These are phyloP conservation scores for Pachyseris speciosa DNA, from an alignment of 64 coral and sea anemone genomes.

Conservation along the genomic window DNA sequence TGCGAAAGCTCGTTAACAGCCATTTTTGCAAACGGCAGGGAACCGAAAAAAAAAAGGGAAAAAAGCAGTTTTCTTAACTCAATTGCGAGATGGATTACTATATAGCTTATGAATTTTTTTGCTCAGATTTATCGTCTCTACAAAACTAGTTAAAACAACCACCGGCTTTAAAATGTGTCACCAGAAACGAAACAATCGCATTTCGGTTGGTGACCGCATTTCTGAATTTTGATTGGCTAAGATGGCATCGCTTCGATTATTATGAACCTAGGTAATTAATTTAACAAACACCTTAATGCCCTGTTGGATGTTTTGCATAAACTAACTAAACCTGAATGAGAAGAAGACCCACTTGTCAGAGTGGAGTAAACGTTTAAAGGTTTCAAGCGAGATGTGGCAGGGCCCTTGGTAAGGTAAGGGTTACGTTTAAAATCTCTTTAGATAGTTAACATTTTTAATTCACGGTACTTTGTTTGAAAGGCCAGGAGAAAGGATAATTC, in stretches of 20 bases:
- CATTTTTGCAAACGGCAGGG: too few species aligned
- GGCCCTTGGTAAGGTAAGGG: too few species aligned
- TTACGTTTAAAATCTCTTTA: too few species aligned
- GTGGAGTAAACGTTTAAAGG: too few species aligned
- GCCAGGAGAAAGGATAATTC: too few species aligned
- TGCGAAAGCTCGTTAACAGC: too few species aligned
- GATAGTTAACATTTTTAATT: not conserved
- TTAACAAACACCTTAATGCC: constrained; percentile 5
- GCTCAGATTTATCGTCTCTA: not conserved
- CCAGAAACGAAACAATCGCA: not conserved
- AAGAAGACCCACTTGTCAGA: too few species aligned
- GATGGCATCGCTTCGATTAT: not conserved
- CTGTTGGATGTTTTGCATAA: not conserved
- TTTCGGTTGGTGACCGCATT: constrained; percentile 2
- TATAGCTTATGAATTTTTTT: not conserved
- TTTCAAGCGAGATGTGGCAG: too few species aligned
- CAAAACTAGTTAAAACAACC: not conserved
- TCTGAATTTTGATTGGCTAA: not conserved
- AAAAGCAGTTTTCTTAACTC: too few species aligned
- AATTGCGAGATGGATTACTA: too few species aligned
- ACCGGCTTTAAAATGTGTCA: not conserved
- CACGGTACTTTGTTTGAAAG: too few species aligned
- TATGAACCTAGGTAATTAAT: not conserved
- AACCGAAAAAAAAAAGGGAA: too few species aligned
- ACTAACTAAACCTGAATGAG: not conserved